phyloP scores from a whole-genome alignment of 2,888 invertebrate genomes.

The Dynastes tityus region DNA sequence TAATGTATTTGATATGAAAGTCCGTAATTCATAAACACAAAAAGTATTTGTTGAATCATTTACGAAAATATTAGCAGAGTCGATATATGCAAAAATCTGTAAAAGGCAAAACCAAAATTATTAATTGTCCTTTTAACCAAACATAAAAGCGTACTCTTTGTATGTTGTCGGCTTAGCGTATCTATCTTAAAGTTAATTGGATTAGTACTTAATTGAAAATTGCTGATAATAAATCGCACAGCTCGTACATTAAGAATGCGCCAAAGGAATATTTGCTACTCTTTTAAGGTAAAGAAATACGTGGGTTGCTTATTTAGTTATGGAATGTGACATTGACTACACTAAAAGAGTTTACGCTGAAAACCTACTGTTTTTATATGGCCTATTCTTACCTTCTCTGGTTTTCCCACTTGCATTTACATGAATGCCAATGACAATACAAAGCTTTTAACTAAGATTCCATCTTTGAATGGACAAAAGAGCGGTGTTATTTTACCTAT shows the following conservation, averaged over 20 bases:
- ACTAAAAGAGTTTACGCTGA: slow-evolving; percentile 13
- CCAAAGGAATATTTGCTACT: slow-evolving; percentile 32
- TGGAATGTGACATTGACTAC: slow-evolving; percentile 4
- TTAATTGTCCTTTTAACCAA: background rate
- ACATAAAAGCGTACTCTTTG: slow-evolving; percentile 1
- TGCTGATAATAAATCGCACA: slow-evolving; percentile 27
- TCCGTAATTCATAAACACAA: too few relatives aligned
- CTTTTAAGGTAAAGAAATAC: slow-evolving; percentile 29
- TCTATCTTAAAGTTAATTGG: slow-evolving; percentile 39
- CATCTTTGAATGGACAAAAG: too few relatives aligned
- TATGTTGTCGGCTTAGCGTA: background rate
- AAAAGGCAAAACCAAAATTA: too few relatives aligned
- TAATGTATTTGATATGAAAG: too few relatives aligned
- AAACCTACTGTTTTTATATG: slow-evolving; percentile 7
- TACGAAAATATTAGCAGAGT: too few relatives aligned
- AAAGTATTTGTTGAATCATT: too few relatives aligned
- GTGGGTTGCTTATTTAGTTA: slow-evolving; percentile 26
- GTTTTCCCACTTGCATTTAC: background rate
- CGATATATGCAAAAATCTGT: too few relatives aligned
- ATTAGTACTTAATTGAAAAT: slow-evolving; percentile 41
- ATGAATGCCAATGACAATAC: background rate
- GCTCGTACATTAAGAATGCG: slow-evolving; percentile 21
- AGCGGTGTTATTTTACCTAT: too few relatives aligned
- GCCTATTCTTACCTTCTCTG: background rate
- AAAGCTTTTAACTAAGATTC: background rate